Evolutionary conservation across 37 sponge, comb jelly and placozoan genomes (phyloP), one percentile per base, ranked within the genome.

Genomic region (Chondrilla cf. caribensis): DNA sequence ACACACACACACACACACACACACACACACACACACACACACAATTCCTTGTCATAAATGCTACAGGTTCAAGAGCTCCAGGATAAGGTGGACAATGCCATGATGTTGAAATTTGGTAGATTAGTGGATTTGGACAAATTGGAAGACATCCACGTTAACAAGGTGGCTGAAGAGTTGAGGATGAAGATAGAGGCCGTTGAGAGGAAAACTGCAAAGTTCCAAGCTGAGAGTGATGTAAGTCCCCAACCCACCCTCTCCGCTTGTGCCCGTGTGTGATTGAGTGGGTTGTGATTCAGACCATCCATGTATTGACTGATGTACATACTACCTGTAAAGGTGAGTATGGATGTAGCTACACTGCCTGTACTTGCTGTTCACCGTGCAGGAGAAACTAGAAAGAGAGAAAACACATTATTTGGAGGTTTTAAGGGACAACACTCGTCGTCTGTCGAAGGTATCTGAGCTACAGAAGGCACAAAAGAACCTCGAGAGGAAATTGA

Each of bases 71-170:
- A 84, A 19, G 91, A 82, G 26, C 79, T 90, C 31, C 85, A 92
- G 35, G 87, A 64, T 11, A 85, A 86, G 68, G 91, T 75, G 19
- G 87, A 98, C 64, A 83, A 89, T 54, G 86, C 89, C 70, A 96
- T 94, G 95, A 79, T 90, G 81, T 86, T 98, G 47, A 98, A 98
- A 82, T 98, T 98, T 88, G 99, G 99, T 0, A 84, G 93, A 6
- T 78, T 94, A 14, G 98, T 98, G 6, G 95, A 96, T 71, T 80
- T 98, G 38, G 95, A 94, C 33, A 85, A 75, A 19, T 71, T 98
- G 70, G 99, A 96, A 35, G 90, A 83, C 9, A 65, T 95, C 28
- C 54, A 86, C 28, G 67, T 83, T 38, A 92, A 93, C 82, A 93
- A 84, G 26, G 86, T 80, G 19, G 89, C 82, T 9, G 93, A 90